phyloP scores from a whole-genome alignment of 2,113 vertebrate genomes.

The Tragulus kanchil region DNA sequence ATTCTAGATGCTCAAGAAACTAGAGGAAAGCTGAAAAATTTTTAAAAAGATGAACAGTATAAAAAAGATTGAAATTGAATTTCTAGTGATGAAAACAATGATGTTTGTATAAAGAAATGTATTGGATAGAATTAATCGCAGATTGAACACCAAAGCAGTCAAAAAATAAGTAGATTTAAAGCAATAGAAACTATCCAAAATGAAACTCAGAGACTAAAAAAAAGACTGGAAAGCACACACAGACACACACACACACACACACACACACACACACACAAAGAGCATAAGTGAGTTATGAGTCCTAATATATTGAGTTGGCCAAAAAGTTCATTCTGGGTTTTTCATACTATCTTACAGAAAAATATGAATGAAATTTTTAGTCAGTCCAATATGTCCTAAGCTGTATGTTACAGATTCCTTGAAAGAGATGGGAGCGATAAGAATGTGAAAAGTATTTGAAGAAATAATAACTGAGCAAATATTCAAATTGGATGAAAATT shows the following conservation, averaged over 20 bases:
- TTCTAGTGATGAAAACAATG: slow-evolving; percentile 10
- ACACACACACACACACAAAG: not conserved
- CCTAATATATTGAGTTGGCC: not conserved
- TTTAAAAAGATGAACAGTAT: not conserved
- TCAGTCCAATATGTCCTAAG: not conserved
- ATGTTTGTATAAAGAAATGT: not conserved
- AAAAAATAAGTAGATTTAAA: slow-evolving; percentile 11
- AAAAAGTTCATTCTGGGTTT: not conserved
- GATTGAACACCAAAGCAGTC: not conserved
- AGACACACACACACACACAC: not conserved
- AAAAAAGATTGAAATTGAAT: slow-evolving; percentile 15
- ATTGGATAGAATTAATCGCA: slow-evolving; percentile 2
- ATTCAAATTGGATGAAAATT: slow-evolving; percentile 26
- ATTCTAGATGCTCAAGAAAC: slow-evolving; percentile 16
- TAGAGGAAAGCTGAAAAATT: slow-evolving; percentile 37
- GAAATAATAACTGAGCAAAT: slow-evolving; percentile 4
- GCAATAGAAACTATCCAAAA: slow-evolving; percentile 20
- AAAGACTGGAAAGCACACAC: not conserved
- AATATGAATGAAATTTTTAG: not conserved
- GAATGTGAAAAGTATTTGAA: not conserved
- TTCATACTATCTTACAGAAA: not conserved
- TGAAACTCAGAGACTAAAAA: slow-evolving; percentile 24
- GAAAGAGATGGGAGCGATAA: not conserved
- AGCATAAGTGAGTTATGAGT: not conserved
- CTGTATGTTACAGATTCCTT: not conserved